Percentiles rank a stretch among this genome's conserved stretches.
Evolutionary conservation across 2,113 vertebrate genomes (phyloP).

Genomic region (Apodemus sylvaticus): DNA sequence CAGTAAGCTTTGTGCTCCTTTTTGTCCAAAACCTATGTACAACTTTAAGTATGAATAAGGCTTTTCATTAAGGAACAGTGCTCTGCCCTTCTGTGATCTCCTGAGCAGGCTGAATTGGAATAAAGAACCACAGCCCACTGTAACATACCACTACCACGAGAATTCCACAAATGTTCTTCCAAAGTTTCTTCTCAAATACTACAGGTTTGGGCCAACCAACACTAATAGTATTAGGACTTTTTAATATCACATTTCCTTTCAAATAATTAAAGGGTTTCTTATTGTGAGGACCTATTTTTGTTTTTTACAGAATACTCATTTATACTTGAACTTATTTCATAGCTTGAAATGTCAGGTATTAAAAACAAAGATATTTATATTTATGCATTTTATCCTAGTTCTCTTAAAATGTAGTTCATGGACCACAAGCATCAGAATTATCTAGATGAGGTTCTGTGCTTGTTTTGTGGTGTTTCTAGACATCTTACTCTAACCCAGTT

Average conservation of each 20-base stretch:
- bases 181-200: background rate
- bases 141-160: background rate
- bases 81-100: background rate
- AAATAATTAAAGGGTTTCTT: background rate
- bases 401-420: background rate
- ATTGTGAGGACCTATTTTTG: background rate
- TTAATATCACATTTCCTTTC: background rate
- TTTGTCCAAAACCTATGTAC: background rate
- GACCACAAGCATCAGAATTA: background rate
- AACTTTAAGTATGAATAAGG: constrained; percentile 6
- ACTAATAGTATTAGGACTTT: background rate
- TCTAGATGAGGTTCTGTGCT: background rate
- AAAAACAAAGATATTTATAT: background rate
- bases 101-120: background rate
- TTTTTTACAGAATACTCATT: background rate
- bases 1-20: background rate
- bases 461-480: background rate
- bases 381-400: background rate
- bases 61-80: background rate
- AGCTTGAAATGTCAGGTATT: constrained; percentile 2
- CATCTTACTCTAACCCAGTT: no score
- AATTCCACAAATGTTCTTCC: background rate
- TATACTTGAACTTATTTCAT: background rate
- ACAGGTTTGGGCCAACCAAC: background rate
- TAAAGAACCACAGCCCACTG: background rate